A percentile compares a stretch with the other conserved stretches of the same genome.
These are phyloP conservation scores for Crematogaster levior DNA, from an alignment of 2,888 invertebrate genomes.

Conservation along the genomic window DNA sequence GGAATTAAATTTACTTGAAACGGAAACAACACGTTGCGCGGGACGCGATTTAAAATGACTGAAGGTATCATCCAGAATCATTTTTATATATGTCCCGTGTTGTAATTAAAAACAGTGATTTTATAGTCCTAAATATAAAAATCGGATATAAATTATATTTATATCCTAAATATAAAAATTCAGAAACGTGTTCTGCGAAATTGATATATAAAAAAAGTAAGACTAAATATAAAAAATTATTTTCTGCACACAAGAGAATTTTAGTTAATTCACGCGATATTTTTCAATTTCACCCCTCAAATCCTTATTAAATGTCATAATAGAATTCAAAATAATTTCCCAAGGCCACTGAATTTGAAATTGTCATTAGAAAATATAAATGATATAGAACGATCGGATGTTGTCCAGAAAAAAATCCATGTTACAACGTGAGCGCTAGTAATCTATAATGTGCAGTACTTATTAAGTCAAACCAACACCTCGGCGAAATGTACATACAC, in stretches of 20 bases:
- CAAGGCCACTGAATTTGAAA: too few relatives aligned
- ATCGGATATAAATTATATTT: too few relatives aligned
- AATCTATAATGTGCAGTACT: background rate
- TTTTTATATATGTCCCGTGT: background rate
- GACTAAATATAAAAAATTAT: background rate
- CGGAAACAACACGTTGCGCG: constrained; percentile 16
- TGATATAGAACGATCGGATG: background rate
- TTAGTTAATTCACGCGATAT: too few relatives aligned
- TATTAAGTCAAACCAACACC: background rate
- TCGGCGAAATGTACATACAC: background rate
- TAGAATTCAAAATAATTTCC: background rate
- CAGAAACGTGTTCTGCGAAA: background rate
- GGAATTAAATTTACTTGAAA: constrained; percentile 47
- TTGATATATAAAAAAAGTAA: background rate
- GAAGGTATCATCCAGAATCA: background rate
- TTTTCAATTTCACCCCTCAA: too few relatives aligned
- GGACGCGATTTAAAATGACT: constrained; percentile 13
- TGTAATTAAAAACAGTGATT: background rate
- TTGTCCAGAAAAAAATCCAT: background rate
- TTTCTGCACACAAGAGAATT: background rate
- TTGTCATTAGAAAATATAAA: background rate
- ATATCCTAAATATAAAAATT: background rate
- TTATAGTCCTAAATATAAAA: too few relatives aligned
- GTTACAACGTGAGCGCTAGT: background rate
- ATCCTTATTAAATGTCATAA: background rate